Evolutionary conservation across 2,797 vertebrate genomes (phyloP), one percentile per base, ranked within the genome.

Genomic region (Fratercula arctica): DNA sequence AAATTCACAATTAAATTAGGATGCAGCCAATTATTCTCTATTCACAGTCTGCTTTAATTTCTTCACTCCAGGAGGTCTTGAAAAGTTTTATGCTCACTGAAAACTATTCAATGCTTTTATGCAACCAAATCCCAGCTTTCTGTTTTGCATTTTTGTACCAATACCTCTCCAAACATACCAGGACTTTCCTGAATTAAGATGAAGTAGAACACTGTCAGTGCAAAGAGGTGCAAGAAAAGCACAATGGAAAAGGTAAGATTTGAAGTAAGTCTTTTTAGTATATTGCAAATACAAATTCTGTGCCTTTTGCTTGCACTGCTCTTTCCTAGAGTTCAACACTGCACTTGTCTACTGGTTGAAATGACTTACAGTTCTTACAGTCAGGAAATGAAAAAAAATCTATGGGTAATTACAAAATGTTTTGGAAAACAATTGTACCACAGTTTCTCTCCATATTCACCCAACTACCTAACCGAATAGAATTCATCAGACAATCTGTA

Each of bases 1-100:
- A 93, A 93, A 82, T 64, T 54, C 85, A 75, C 57, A 75, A 7
- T 80, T 92, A 75, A 89, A 89, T 90, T 54, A 77, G 57, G 51
- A 80, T 69, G 46, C 68, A 89, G 57, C 2, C 13, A 79, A 23
- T 89, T 74, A 70, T 69, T 85, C 50, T 77, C 35, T 41, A 31
- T 60, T 80, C 41, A 45, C 57, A 87, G 39, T 7, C 84, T 75
- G 37, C 31, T 93, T 83, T 70, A 64, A 92, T 86, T 93, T 93
- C 56, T 91, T 83, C 67, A 29, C 48, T 85, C 93, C 18, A 59
- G 60, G 77, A 82, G 35, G 11, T 66, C 61, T 85, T 31, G 35
- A 63, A 13, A 81, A 82, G 45, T 93, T 76, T 82, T 70, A 46
- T 21, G 17, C 68, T 69, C 56, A 6, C 45, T 87, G 64, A 82